These are phyloP conservation scores for Cathartes aura DNA, from an alignment of 2,113 vertebrate species.

Conservation along the genomic window DNA sequence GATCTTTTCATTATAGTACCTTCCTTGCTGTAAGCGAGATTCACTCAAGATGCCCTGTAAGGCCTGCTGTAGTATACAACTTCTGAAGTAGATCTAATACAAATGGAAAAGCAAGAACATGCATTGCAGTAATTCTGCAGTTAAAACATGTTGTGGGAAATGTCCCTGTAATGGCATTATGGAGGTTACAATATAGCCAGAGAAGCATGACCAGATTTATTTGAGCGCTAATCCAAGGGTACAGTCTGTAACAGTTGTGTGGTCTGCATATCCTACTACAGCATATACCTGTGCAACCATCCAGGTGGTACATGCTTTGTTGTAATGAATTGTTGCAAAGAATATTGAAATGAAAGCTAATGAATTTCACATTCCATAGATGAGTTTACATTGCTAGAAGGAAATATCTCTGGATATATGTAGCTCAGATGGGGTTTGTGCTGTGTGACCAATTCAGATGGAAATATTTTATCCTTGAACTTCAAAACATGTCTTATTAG, in stretches of 20 bases:
- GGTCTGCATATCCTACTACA: neutral
- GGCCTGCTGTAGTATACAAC: neutral
- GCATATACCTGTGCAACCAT: too few relatives aligned
- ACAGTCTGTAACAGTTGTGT: neutral
- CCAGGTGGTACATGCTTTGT: neutral
- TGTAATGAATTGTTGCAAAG: neutral
- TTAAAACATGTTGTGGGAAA: neutral
- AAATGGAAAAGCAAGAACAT: neutral
- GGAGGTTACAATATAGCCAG: neutral
- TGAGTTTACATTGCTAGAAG: neutral
- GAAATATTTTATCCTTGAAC: neutral
- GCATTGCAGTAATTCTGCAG: neutral
- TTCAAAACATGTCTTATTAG: neutral
- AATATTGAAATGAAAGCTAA: neutral
- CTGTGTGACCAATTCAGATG: accelerated
- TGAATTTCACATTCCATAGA: neutral
- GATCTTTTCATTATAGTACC: neutral
- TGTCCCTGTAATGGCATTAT: neutral
- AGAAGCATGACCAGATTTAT: neutral
- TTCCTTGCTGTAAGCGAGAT: neutral
- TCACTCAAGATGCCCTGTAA: neutral
- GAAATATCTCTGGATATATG: neutral
- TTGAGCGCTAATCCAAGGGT: neutral
- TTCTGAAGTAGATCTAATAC: neutral
- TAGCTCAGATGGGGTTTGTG: neutral